Evolutionary conservation across 2,888 invertebrate genomes (phyloP).

Genomic region (Amitus sp.): DNA sequence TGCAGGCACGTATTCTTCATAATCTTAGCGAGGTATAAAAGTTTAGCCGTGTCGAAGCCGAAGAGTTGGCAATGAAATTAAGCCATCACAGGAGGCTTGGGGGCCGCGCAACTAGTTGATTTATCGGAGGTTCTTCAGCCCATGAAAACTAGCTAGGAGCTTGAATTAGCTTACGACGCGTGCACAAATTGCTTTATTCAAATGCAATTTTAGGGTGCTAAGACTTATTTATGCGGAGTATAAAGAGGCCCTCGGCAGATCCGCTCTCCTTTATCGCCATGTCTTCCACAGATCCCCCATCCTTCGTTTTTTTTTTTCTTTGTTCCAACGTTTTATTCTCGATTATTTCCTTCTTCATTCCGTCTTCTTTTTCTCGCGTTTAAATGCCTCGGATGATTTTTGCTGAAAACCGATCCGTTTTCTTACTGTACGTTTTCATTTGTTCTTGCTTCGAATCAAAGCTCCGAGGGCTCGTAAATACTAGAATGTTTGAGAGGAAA

Average conservation of each 20-base stretch:
- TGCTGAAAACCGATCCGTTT: too few relatives aligned
- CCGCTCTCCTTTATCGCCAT: constrained; percentile 17
- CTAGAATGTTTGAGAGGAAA: too few relatives aligned
- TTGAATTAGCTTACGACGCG: constrained; percentile 59
- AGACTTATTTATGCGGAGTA: constrained; percentile 34
- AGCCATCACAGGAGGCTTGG: constrained; percentile 62
- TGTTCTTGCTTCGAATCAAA: too few relatives aligned
- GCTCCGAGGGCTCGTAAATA: too few relatives aligned
- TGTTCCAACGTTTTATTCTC: too few relatives aligned
- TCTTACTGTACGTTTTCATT: too few relatives aligned
- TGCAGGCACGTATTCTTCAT: constrained; percentile 36
- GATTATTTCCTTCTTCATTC: constrained; percentile 1
- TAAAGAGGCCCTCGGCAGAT: constrained; percentile 27
- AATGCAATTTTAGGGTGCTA: constrained; percentile 48
- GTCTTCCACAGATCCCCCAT: constrained; percentile 3
- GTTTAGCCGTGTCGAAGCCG: constrained; percentile 37
- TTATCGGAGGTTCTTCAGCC: constrained; percentile 61
- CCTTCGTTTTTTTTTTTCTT: constrained; percentile 3
- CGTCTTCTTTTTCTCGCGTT: constrained; percentile 1
- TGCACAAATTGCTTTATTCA: constrained; percentile 64
- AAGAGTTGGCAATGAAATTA: constrained; percentile 59
- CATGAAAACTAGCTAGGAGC: constrained; percentile 56
- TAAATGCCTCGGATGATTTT: not conserved
- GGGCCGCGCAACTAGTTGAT: constrained; percentile 66
- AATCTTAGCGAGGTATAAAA: constrained; percentile 33